phyloP scores from a whole-genome alignment of 35 echinoderm and acorn worm genomes.

The Holothuria glaberrima region DNA sequence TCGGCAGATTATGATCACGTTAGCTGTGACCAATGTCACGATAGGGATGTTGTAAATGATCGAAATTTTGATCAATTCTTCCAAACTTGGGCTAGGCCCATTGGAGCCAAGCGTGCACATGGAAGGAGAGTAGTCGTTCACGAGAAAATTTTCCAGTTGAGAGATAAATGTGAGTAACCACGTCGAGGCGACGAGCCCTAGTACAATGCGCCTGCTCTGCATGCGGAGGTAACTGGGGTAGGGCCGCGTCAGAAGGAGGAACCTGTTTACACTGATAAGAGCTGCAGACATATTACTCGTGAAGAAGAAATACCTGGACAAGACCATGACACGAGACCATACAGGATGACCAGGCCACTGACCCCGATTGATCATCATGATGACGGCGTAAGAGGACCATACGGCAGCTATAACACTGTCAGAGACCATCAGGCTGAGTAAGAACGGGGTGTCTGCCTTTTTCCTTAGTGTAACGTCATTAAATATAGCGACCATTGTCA shows the following conservation, averaged over 20 bases:
- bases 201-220: slow-evolving; percentile 9
- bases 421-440: neutral
- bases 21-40: neutral
- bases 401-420: neutral
- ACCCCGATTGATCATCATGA: neutral
- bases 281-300: neutral
- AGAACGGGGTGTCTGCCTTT: slow-evolving; percentile 5
- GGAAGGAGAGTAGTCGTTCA: neutral
- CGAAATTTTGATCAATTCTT: neutral
- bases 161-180: neutral
- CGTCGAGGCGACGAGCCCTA: neutral
- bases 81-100: neutral
- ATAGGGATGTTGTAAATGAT: neutral
- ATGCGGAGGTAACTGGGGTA: slow-evolving; percentile 2
- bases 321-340: neutral
- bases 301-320: neutral
- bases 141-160: neutral
- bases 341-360: neutral
- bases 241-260: neutral
- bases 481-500: neutral
- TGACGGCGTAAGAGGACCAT: neutral
- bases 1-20: neutral
- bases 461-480: neutral
- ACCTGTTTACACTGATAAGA: neutral
- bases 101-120: neutral